These are phyloP conservation scores for Heterodera filipjevi DNA, from an alignment of 2,888 invertebrate species.

Conservation along the genomic window DNA sequence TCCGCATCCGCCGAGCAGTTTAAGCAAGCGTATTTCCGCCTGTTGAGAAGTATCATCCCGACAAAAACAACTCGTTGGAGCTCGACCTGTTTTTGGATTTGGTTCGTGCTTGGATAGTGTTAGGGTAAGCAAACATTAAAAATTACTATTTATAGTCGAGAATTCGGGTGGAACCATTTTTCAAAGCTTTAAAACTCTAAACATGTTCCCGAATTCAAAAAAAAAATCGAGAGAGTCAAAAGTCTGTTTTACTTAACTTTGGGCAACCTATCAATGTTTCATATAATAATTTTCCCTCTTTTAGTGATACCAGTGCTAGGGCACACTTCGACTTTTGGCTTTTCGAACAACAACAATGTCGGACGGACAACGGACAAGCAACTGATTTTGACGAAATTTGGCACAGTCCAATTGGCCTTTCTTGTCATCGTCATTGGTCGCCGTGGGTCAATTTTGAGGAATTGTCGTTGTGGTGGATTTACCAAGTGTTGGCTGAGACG, in stretches of 20 bases:
- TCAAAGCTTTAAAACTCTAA: no score
- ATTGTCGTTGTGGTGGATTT: constrained; percentile 41
- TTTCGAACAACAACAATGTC: constrained; percentile 56
- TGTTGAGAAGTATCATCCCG: constrained; percentile 52
- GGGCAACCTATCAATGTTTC: not conserved
- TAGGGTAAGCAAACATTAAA: constrained; percentile 33
- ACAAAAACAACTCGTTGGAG: constrained; percentile 45
- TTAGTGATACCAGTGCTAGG: constrained; percentile 37
- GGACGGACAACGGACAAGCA: constrained; percentile 51
- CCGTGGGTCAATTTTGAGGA: constrained; percentile 23
- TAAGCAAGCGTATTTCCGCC: constrained; percentile 56
- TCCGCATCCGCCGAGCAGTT: constrained; percentile 44
- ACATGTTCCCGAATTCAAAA: no score
- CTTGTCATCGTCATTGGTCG: not conserved
- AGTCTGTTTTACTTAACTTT: no score
- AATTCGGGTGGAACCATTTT: no score
- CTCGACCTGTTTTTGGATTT: constrained; percentile 34
- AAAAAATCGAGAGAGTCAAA: no score
- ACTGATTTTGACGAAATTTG: constrained; percentile 48
- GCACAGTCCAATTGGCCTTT: not conserved
- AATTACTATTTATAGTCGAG: no score
- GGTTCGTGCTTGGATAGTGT: constrained; percentile 41
- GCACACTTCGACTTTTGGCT: constrained; percentile 52
- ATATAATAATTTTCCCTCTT: constrained; percentile 21
- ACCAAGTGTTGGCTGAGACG: constrained; percentile 31